These are phyloP conservation scores for Haliclystus octoradiatus DNA, from an alignment of 30 jellyfish, hydroid and myxozoan species.

Conservation along the genomic window DNA sequence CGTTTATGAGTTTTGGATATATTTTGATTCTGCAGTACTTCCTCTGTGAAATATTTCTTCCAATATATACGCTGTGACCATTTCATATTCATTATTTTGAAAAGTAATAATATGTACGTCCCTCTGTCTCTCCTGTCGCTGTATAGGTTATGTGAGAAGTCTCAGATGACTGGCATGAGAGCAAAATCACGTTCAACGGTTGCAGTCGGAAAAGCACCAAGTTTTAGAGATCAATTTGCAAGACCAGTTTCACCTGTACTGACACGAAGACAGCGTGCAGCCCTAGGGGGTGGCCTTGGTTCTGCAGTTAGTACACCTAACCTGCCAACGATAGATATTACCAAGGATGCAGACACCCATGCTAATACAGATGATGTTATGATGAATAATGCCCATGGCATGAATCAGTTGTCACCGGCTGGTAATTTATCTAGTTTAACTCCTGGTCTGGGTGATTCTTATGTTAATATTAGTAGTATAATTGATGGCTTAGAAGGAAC, in stretches of 20 bases:
- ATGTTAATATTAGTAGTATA: background rate
- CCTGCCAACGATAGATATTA: background rate
- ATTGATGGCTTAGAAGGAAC: constrained; percentile 1
- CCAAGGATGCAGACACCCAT: background rate
- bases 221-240: background rate
- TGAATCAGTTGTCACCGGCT: background rate
- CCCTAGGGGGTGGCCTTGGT: background rate
- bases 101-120: no score
- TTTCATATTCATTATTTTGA: no score
- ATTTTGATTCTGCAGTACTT: no score
- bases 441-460: background rate
- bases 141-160: background rate
- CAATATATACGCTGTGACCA: no score
- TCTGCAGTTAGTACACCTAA: background rate
- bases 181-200: background rate
- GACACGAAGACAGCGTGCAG: background rate
- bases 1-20: no score
- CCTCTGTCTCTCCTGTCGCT: no score
- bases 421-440: background rate
- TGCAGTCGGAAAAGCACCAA: background rate
- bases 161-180: background rate
- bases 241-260: background rate
- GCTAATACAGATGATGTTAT: no score
- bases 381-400: no score
- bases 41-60: no score